Base-by-base conservation (phyloP, 2,888 invertebrate genomes). In the Phaonia tiefii region DNA sequence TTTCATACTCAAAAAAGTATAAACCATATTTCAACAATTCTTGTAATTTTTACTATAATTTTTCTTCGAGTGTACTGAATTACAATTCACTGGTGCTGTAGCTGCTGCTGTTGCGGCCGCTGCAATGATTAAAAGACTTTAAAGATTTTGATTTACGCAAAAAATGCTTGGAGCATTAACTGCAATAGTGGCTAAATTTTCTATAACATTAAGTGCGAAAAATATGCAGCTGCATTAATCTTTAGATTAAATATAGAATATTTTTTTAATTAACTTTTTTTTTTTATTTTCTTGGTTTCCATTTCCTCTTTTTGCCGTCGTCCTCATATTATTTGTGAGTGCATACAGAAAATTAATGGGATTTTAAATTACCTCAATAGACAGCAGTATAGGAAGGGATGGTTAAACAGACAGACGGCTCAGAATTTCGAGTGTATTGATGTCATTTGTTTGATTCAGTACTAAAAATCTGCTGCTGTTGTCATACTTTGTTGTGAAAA, bases 141-240 rank as follows among this genome's bases (percentile, higher is more conserved):
- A 54, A 42, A 51, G 15, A 26, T 78, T 44, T 72, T 81, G 67
- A 81, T 81, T 81, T 75, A 75, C 67, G 72, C 75, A 42, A 69
- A 75, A 65, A 63, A 22, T 76, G 46, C 39, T 65, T 69, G 65
- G 60, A 63, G 77, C 78, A 75, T 71, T 81, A 77, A 77, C 70
- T 77, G 60, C 60, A 39, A 71, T 60, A 66, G 67, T 46, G 67
- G 26, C 22, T 72, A 78, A 75, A 81, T 81, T 81, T 81, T 81
- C 81, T 81, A 72, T 78, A 69, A 81, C 81, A 81, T 81, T 81
- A 78, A 81, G 81, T 78, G 78, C 78, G 81, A 81, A 75, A 81
- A 75, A 78, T 69, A 75, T 81, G 81, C 81, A 78, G 78, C 81
- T 81, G 81, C 81, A 81, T 81, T 78, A 78, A 78, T 78, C 78